Base-by-base conservation (phyloP, 2,888 invertebrate species). In the Andrena marginata region DNA sequence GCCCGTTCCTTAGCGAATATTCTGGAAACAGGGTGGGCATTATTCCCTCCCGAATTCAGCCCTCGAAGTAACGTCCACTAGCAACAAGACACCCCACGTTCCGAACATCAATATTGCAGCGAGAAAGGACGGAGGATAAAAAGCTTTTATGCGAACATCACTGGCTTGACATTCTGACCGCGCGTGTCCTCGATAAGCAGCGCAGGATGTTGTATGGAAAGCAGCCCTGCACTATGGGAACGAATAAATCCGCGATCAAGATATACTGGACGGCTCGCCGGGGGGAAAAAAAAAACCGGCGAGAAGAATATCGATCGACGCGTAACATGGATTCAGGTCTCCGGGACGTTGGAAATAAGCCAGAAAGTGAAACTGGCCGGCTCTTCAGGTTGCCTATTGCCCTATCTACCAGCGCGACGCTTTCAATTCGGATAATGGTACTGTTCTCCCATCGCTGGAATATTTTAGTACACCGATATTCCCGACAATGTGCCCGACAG, bases 281-380 rank as follows among this genome's bases (percentile, higher is more conserved):
- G 3, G 29, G 29, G 13, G 54, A 49, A 42, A 48, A 59, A 23
- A 29, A 42, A 59, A 59, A 33, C 48, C 62, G 42, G 42, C 16
- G 42, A 16, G 42, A 42, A 42, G 42, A 69, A 60, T 80, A 74
- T 81, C 84, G 82, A 75, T 67, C 69, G 26, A 54, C 59, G 35
- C 49, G 70, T 77, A 65, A 62, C 64, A 65, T 70, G 76, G 82
- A 91, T 90, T 84, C 84, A 80, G 90, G 91, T 91, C 88, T 90
- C 81, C 84, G 88, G 89, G 89, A 87, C 88, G 82, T 81, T 92
- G 91, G 92, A 91, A 75, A 64, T 70, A 74, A 86, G 91, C 92
- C 91, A 91, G 90, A 91, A 91, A 89, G 90, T 89, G 91, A 91
- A 91, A 90, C 90, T 88, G 81, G 42, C 77, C 6, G 78, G 73